phyloP scores from a whole-genome alignment of 1,140 invertebrate genomes.

The Halictus rubicundus region DNA sequence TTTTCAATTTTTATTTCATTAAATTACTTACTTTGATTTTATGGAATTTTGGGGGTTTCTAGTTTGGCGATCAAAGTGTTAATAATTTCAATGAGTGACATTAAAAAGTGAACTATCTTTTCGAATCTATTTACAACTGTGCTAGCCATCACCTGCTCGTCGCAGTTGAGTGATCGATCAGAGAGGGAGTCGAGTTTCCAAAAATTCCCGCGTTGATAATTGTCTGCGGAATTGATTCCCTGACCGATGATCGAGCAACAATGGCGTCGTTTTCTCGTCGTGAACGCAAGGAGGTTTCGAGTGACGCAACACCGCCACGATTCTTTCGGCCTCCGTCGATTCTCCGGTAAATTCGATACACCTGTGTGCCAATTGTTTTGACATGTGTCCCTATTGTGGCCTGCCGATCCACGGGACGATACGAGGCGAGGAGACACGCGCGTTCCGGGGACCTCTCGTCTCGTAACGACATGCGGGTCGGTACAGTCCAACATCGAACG shows the following conservation, averaged over 20 bases:
- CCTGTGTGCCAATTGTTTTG: constrained; percentile 79
- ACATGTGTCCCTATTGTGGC: constrained; percentile 76
- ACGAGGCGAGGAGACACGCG: constrained; percentile 50
- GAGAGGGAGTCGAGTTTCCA: too few relatives aligned
- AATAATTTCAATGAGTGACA: too few relatives aligned
- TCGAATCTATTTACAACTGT: too few relatives aligned
- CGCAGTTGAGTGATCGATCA: too few relatives aligned
- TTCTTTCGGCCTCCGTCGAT: constrained; percentile 61
- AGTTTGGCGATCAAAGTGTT: too few relatives aligned
- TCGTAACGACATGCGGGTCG: constrained; percentile 71
- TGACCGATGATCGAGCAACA: not conserved
- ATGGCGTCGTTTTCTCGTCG: not conserved
- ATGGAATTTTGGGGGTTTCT: too few relatives aligned
- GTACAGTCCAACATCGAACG: constrained; percentile 64
- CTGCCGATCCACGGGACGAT: constrained; percentile 46
- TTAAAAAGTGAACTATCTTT: too few relatives aligned
- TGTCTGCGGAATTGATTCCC: not conserved
- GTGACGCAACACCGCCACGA: constrained; percentile 58
- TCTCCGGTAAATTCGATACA: constrained; percentile 71
- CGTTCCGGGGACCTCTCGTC: constrained; percentile 59
- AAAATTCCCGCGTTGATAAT: too few relatives aligned
- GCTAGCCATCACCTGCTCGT: too few relatives aligned
- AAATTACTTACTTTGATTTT: too few relatives aligned
- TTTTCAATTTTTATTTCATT: too few relatives aligned
- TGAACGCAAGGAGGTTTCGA: not conserved